Base-by-base conservation (phyloP, 2,888 invertebrate genomes). In the Protonemura montana region DNA sequence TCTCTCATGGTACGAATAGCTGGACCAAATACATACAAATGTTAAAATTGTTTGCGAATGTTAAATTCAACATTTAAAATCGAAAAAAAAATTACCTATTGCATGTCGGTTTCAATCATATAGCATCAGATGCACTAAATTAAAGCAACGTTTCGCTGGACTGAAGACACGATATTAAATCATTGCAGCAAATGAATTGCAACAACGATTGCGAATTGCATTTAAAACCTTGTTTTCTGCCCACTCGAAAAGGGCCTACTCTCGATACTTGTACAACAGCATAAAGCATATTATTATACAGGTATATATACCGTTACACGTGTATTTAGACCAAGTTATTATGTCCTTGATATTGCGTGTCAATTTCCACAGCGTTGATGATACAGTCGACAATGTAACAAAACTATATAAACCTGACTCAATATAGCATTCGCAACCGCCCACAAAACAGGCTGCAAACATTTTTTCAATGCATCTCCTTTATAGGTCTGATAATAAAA, bases 401-500 rank as follows among this genome's bases (percentile, higher is more conserved):
- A 81, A 27, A 28, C 81, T 16, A 81, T 28, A 81, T 21, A 81
- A 81, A 27, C 30, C 10, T 13, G 27, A 78, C 28, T 21, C 26
- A 10, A 78, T 27, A 6, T 78, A 26, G 16, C 27, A 78, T 6
- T n/a, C n/a, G 21, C 81, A 10, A 81, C 59, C 21, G 59, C 59
- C 59, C 59, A 7, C 59, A 59, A 59, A 59, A 59, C 21, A 81
- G 81, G 30, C 29, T 29, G 30, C 29, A 81, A 81, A 81, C 29
- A 30, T 81, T 30, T n/a, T n/a, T 29, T 29, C 27, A n/a, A 26
- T 5, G 81, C n/a, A 81, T 16, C 29, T 6, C 13, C 28, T 81
- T 81, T 81, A 81, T 81, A 10, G 3, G 81, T 30, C n/a, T 10
- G 28, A 81, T n/a, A 27, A 30, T 81, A 81, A 81, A 81, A 81